Conservation (phyloP, 1,140 invertebrate genomes). For the Apis laboriosa region DNA sequence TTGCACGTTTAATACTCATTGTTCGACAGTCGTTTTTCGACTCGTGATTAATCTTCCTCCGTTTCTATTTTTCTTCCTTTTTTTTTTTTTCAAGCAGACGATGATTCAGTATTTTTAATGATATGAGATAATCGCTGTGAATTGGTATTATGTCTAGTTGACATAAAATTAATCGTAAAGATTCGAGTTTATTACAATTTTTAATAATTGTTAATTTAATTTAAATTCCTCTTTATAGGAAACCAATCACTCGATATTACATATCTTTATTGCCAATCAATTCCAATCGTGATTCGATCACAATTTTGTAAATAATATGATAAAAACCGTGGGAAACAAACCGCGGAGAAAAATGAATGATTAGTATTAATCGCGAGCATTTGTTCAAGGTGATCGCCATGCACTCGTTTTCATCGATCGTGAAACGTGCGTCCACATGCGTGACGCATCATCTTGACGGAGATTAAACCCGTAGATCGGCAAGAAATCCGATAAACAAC, state of each 20-base stretch:
- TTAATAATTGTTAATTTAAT: background rate
- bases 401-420: slow-evolving; percentile 37
- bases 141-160: background rate
- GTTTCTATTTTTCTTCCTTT: background rate
- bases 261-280: too few relatives aligned
- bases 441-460: slow-evolving; percentile 7
- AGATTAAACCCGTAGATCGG: slow-evolving; percentile 48
- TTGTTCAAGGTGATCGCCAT: slow-evolving; percentile 25
- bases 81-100: background rate
- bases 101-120: background rate
- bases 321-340: slow-evolving; percentile 32
- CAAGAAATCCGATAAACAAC: slow-evolving; percentile 69
- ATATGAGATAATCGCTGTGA: background rate
- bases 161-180: background rate
- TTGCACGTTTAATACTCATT: slow-evolving; percentile 22
- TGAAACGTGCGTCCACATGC: slow-evolving; percentile 3
- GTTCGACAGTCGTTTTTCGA: slow-evolving; percentile 1
- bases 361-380: slow-evolving; percentile 9
- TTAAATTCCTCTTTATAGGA: too few relatives aligned
- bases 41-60: slow-evolving; percentile 5
- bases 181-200: background rate
- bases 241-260: too few relatives aligned
- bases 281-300: background rate
- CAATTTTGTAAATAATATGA: background rate
- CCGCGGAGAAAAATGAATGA: slow-evolving; percentile 4